Evolutionary conservation across 2,797 vertebrate species (phyloP).

Genomic region (Enteromius paludinosus): DNA sequence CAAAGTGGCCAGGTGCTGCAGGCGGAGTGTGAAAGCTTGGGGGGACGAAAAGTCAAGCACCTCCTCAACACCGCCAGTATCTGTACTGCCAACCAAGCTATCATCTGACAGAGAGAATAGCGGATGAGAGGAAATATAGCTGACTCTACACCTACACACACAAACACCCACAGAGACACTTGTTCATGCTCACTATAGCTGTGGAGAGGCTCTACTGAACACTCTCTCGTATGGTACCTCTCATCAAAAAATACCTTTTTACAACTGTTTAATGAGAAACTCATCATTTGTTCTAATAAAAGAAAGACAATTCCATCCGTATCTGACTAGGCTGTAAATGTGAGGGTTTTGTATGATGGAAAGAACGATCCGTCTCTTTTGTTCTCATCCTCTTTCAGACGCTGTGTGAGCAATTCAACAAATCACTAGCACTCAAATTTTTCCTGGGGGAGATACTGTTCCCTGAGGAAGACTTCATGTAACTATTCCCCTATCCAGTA

Average conservation of each 20-base stretch:
- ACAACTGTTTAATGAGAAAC: slow-evolving; percentile 43
- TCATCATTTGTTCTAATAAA: neutral
- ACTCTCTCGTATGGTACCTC: slow-evolving; percentile 41
- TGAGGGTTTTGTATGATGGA: neutral
- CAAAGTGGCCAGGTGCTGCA: slow-evolving; percentile 76
- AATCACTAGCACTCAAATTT: slow-evolving; percentile 58
- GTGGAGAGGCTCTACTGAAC: slow-evolving; percentile 49
- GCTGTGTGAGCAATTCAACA: slow-evolving; percentile 49
- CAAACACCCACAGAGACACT: slow-evolving; percentile 39
- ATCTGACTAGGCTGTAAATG: neutral
- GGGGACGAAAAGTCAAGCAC: slow-evolving; percentile 64
- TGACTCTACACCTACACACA: slow-evolving; percentile 43
- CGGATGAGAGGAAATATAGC: slow-evolving; percentile 41
- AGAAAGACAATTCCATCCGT: neutral
- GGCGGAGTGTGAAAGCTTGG: slow-evolving; percentile 72
- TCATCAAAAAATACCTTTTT: slow-evolving; percentile 55
- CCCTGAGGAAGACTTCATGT: slow-evolving; percentile 50
- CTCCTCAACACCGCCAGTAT: slow-evolving; percentile 66
- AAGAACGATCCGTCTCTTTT: neutral
- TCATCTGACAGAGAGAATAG: slow-evolving; percentile 60
- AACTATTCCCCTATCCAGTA: slow-evolving; percentile 12
- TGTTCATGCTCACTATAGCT: slow-evolving; percentile 32
- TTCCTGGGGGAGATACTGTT: slow-evolving; percentile 52
- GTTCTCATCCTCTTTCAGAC: slow-evolving; percentile 7
- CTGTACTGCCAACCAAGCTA: slow-evolving; percentile 60